Conservation (phyloP, 2,113 vertebrate genomes). For the Urocolius indicus region DNA sequence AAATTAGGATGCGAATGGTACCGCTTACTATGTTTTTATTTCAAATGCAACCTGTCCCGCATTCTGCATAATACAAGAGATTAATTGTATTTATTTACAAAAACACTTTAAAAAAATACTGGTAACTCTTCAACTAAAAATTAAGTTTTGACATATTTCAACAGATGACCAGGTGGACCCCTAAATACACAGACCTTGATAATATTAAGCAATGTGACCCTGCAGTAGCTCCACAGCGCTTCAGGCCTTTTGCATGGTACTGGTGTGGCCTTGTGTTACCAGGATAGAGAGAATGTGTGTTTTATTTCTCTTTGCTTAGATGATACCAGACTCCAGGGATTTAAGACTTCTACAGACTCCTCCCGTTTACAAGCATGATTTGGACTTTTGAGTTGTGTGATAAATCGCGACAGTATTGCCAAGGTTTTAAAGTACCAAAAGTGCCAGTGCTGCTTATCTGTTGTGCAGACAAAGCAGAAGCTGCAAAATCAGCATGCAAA, state of each 20-base stretch:
- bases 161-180: rapidly evolving
- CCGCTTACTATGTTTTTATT: not conserved
- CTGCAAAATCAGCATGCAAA: no score
- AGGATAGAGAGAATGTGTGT: no score
- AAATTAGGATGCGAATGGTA: not conserved
- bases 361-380: no score
- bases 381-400: no score
- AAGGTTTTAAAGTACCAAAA: no score
- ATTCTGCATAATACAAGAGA: not conserved
- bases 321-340: no score
- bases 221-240: rapidly evolving
- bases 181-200: rapidly evolving
- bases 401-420: no score
- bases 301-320: no score
- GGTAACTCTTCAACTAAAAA: not conserved
- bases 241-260: rapidly evolving
- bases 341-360: no score
- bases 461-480: no score
- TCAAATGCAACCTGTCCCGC: not conserved
- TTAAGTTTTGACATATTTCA: not conserved
- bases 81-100: not conserved
- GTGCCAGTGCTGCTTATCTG: no score
- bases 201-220: rapidly evolving
- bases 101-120: no score
- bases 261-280: rapidly evolving